Conservation (phyloP, 2,888 invertebrate species). For the Ormyrus labotus region DNA sequence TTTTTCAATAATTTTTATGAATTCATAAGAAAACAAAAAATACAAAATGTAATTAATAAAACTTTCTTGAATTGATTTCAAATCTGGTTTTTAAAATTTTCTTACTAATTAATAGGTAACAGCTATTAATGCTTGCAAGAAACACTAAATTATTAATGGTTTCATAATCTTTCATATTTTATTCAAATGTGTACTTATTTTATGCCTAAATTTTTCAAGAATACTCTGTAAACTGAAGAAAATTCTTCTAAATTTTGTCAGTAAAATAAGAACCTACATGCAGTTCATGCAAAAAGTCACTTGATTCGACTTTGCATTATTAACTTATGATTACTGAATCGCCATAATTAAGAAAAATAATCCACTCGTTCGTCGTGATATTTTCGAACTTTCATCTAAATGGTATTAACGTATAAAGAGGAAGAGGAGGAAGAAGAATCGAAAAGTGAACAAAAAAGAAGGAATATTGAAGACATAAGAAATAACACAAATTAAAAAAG, state of each 20-base stretch:
- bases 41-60: no score
- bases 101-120: no score
- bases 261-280: not conserved
- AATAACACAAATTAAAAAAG: constrained; percentile 47
- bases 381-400: constrained; percentile 51
- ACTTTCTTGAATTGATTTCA: no score
- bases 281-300: constrained; percentile 1
- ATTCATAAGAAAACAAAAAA: no score
- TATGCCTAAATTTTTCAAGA: constrained; percentile 36
- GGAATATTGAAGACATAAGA: constrained; percentile 37
- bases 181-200: constrained; percentile 23
- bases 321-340: no score
- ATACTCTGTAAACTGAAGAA: constrained; percentile 26
- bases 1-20: no score
- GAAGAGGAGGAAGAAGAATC: constrained; percentile 56
- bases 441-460: constrained; percentile 49
- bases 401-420: constrained; percentile 31
- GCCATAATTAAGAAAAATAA: constrained; percentile 7
- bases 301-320: constrained; percentile 12
- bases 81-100: no score
- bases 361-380: constrained; percentile 48
- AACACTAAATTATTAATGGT: no score
- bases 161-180: not conserved
- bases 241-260: constrained; percentile 15
- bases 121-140: no score